Evolutionary conservation across 2,797 vertebrate species (phyloP).

Genomic region (Clarias laeviceps): DNA sequence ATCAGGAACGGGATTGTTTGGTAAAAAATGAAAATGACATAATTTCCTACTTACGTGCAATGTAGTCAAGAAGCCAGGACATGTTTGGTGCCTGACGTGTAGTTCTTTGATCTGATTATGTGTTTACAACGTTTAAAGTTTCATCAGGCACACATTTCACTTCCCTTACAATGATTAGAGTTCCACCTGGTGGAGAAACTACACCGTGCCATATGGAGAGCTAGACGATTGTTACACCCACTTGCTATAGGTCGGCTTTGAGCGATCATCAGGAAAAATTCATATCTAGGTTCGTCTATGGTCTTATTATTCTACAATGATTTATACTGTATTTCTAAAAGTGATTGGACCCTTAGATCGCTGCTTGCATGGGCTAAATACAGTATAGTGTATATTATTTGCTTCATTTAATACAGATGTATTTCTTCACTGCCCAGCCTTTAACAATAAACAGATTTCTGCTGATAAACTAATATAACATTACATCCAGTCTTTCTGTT

Average conservation of each 20-base stretch:
- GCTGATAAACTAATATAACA: not conserved
- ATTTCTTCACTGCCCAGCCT: not conserved
- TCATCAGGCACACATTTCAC: not conserved
- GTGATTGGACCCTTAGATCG: not conserved
- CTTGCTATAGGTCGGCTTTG: not conserved
- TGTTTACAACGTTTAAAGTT: constrained; percentile 5
- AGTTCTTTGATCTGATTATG: constrained; percentile 1
- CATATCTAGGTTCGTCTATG: not conserved
- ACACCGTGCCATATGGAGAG: not conserved
- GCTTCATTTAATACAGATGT: not conserved
- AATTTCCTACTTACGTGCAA: constrained; percentile 9
- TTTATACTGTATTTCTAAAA: not conserved
- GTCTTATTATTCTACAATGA: not conserved
- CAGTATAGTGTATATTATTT: not conserved
- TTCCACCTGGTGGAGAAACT: constrained; percentile 44
- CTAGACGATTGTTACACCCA: not conserved
- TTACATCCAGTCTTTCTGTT: not conserved
- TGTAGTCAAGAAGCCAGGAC: not conserved
- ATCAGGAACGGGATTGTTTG: constrained; percentile 3
- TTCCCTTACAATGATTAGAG: constrained; percentile 15
- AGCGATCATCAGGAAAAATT: not conserved
- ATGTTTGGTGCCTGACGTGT: constrained; percentile 17
- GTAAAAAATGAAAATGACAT: constrained; percentile 4
- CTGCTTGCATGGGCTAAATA: not conserved
- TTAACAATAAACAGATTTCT: not conserved